Conservation (phyloP, 2,797 vertebrate genomes). For the Coregonus sp. region DNA sequence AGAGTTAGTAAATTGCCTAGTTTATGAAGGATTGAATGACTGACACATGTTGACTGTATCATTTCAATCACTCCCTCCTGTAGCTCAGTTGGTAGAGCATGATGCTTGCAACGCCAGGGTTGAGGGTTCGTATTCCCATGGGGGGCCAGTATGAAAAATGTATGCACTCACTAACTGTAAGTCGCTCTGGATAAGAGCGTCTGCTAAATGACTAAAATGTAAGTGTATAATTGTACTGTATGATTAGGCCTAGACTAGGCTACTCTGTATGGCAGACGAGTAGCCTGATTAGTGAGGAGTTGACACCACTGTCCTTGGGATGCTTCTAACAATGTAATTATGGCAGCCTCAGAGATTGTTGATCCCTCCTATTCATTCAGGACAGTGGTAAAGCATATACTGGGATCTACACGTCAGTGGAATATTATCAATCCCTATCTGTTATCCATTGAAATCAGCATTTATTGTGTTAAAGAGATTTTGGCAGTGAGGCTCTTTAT, state of each 20-base stretch:
- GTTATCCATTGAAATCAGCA: too few species aligned
- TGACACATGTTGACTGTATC: background rate
- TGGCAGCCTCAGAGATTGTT: background rate
- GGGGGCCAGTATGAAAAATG: too few species aligned
- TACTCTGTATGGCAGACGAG: background rate
- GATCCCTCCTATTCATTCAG: background rate
- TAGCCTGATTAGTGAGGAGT: background rate
- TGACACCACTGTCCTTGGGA: background rate
- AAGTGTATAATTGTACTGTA: background rate
- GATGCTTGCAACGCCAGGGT: too few species aligned
- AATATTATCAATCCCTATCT: too few species aligned
- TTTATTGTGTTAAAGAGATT: too few species aligned
- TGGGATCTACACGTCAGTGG: too few species aligned
- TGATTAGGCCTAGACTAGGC: background rate
- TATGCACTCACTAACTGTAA: too few species aligned
- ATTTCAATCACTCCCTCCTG: background rate
- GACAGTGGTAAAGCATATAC: background rate
- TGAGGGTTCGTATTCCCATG: too few species aligned
- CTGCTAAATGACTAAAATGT: too few species aligned
- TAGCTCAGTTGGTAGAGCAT: too few species aligned
- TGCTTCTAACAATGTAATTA: background rate
- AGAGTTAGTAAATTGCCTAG: background rate
- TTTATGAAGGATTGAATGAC: background rate
- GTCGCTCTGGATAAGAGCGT: too few species aligned
- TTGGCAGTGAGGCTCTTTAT: too few species aligned